Conservation (phyloP, 1,140 invertebrate genomes). For the Drosophila kurseongensis region DNA sequence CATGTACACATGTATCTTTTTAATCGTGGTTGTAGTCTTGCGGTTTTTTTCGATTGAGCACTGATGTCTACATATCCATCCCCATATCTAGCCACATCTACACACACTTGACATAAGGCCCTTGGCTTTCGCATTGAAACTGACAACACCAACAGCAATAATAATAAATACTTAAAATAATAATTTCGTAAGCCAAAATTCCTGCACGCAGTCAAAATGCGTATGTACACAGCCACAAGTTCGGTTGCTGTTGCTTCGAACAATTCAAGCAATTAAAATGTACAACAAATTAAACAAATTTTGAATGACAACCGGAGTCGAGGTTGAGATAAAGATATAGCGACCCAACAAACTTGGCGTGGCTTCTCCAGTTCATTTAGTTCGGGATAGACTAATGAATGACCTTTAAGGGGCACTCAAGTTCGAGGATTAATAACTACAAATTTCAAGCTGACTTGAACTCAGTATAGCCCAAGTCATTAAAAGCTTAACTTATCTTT, state of each 20-base stretch:
- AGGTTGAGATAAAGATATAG: slow-evolving; percentile 37
- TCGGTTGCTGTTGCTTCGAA: slow-evolving; percentile 23
- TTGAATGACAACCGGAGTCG: slow-evolving; percentile 70
- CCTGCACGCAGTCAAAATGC: slow-evolving; percentile 60
- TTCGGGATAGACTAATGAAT: slow-evolving; percentile 26
- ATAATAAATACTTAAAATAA: slow-evolving; percentile 55
- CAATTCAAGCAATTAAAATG: slow-evolving; percentile 74
- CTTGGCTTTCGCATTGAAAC: slow-evolving; percentile 48
- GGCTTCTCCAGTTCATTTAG: slow-evolving; percentile 14
- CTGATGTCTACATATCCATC: slow-evolving; percentile 27
- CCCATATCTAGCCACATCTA: slow-evolving; percentile 4
- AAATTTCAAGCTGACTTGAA: not conserved
- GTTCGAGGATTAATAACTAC: not conserved
- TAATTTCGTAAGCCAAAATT: slow-evolving; percentile 64
- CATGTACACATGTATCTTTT: slow-evolving; percentile 16
- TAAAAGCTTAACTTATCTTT: not conserved
- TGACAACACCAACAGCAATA: slow-evolving; percentile 49
- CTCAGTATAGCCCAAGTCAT: not conserved
- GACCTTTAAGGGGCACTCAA: slow-evolving; percentile 22
- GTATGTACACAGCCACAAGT: slow-evolving; percentile 30
- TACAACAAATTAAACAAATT: slow-evolving; percentile 69
- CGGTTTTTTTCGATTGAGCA: slow-evolving; percentile 60
- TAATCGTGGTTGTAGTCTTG: slow-evolving; percentile 36
- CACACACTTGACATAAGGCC: slow-evolving; percentile 66
- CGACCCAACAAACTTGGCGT: not conserved